These are phyloP conservation scores for Stomatorhinus walkeri DNA, from an alignment of 2,797 vertebrate species.

Conservation along the genomic window DNA sequence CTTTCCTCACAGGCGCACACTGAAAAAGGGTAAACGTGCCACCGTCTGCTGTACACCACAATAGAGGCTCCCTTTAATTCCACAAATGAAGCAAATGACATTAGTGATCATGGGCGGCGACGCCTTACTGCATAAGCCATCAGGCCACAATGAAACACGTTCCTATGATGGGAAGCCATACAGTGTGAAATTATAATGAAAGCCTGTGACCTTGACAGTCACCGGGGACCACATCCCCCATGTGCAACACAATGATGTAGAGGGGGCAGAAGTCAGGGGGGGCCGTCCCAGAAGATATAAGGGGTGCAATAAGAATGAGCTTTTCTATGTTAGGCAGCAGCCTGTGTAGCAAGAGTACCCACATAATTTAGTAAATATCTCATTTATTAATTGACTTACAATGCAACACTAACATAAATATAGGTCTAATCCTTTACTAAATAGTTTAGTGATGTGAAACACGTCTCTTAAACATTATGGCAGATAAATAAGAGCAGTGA, in stretches of 20 bases:
- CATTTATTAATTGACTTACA: not conserved
- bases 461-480: not conserved
- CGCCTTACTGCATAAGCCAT: constrained; percentile 41
- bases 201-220: constrained; percentile 43
- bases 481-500: not conserved
- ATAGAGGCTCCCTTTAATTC: not conserved
- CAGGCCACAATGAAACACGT: constrained; percentile 45
- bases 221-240: constrained; percentile 45
- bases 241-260: constrained; percentile 33
- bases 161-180: constrained; percentile 48
- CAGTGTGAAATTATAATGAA: constrained; percentile 53
- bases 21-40: not conserved
- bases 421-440: not conserved
- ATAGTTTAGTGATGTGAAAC: not conserved
- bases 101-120: constrained; percentile 14
- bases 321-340: not conserved
- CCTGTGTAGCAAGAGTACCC: not conserved
- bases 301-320: not conserved
- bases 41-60: not conserved
- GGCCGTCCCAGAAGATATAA: not conserved
- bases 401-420: not conserved
- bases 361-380: not conserved
- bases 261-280: not conserved
- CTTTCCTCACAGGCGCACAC: not conserved
- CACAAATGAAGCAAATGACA: not conserved